Percentiles rank a stretch among this genome's conserved stretches.
Evolutionary conservation across 92 coral and sea anemone genomes (phyloP).

Genomic region (Porites divaricata): DNA sequence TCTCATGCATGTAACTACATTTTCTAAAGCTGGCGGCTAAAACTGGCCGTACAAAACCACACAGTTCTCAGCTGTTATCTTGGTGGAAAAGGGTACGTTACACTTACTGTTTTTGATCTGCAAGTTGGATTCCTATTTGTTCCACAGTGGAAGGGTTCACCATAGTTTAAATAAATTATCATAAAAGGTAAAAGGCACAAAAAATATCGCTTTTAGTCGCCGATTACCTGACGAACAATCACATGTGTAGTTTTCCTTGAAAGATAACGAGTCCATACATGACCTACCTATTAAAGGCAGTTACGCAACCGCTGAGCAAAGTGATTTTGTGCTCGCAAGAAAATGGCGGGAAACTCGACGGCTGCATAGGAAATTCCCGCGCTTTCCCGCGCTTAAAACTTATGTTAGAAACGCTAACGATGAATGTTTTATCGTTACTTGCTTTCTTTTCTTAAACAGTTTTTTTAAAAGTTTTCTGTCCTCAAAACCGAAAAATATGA

Average conservation of each 20-base stretch:
- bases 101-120: conserved; percentile 78
- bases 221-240: not conserved
- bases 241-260: not conserved
- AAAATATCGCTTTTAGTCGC: not conserved
- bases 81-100: too few relatives aligned
- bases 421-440: not conserved
- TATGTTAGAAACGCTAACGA: not conserved
- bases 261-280: not conserved
- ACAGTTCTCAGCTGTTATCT: too few relatives aligned
- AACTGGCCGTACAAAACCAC: too few relatives aligned
- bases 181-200: not conserved
- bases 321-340: conserved; percentile 16
- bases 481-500: not conserved
- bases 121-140: conserved; percentile 74
- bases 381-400: not conserved
- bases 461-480: too few relatives aligned
- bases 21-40: too few relatives aligned
- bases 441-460: not conserved
- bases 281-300: not conserved
- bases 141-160: conserved; percentile 53
- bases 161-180: conserved; percentile 20
- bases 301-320: not conserved
- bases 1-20: too few relatives aligned
- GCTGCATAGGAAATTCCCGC: conserved; percentile 1
- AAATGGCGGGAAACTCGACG: conserved; percentile 57